Evolutionary conservation across 1,140 invertebrate genomes (phyloP).

Genomic region (Drosophila repleta): DNA sequence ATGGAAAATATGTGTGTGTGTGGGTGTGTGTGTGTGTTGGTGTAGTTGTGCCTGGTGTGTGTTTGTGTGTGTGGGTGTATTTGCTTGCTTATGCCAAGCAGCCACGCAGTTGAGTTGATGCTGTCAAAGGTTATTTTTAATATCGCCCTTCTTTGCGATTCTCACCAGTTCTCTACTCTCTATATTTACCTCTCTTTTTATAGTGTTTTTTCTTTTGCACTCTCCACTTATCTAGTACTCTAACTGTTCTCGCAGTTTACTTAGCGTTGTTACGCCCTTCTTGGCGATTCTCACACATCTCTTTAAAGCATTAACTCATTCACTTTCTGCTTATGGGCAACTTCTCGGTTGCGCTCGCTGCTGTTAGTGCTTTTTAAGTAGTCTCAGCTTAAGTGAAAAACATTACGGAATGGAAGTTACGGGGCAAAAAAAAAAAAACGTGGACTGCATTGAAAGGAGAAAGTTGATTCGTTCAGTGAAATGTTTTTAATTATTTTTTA

Average conservation of each 20-base stretch:
- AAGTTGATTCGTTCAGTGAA: not conserved
- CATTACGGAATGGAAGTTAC: slow-evolving; percentile 17
- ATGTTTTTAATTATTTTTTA: no score
- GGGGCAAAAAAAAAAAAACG: not conserved
- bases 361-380: slow-evolving; percentile 16
- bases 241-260: no score
- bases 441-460: slow-evolving; percentile 5
- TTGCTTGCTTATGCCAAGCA: not conserved
- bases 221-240: no score
- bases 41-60: no score
- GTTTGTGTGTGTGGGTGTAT: not conserved
- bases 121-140: slow-evolving; percentile 17
- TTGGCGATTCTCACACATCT: no score
- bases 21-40: slow-evolving; percentile 13
- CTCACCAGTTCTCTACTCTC: no score
- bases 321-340: no score
- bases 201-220: no score
- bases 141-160: not conserved
- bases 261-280: no score
- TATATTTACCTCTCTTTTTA: no score
- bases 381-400: slow-evolving; percentile 17
- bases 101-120: no score
- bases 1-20: not conserved
- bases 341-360: slow-evolving; percentile 1
- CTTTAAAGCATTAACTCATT: no score